phyloP scores from a whole-genome alignment of 2,888 invertebrate species.

The Anorthoa munda region DNA sequence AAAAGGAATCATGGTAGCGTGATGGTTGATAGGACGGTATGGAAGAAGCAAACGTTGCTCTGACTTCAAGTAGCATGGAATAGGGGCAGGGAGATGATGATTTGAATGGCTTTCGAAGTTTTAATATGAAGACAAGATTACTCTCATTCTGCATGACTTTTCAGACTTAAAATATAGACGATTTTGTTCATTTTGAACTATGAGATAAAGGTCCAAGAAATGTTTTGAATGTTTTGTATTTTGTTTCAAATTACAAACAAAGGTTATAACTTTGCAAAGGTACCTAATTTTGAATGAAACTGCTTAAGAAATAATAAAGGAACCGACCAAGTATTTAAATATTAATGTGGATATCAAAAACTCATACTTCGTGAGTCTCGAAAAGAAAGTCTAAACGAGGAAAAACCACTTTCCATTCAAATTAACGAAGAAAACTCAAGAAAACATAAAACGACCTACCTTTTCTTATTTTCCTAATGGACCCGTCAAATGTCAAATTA shows the following conservation, averaged over 20 bases:
- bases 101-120: no score
- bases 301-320: background rate
- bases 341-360: slow-evolving; percentile 22
- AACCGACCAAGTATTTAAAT: slow-evolving; percentile 6
- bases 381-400: background rate
- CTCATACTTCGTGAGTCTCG: background rate
- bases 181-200: no score
- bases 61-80: no score
- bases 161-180: no score
- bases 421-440: slow-evolving; percentile 3
- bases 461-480: slow-evolving; percentile 49
- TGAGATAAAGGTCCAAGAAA: background rate
- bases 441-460: slow-evolving; percentile 17
- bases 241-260: background rate
- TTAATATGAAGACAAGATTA: no score
- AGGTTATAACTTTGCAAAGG: background rate
- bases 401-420: slow-evolving; percentile 5
- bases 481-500: slow-evolving; percentile 43
- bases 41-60: no score
- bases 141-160: no score
- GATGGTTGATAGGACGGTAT: no score
- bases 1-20: no score
- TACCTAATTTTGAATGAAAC: background rate
- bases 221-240: background rate
- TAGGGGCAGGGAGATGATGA: no score